Conservation (phyloP, 2,113 vertebrate genomes). For the Labeo rohita region DNA sequence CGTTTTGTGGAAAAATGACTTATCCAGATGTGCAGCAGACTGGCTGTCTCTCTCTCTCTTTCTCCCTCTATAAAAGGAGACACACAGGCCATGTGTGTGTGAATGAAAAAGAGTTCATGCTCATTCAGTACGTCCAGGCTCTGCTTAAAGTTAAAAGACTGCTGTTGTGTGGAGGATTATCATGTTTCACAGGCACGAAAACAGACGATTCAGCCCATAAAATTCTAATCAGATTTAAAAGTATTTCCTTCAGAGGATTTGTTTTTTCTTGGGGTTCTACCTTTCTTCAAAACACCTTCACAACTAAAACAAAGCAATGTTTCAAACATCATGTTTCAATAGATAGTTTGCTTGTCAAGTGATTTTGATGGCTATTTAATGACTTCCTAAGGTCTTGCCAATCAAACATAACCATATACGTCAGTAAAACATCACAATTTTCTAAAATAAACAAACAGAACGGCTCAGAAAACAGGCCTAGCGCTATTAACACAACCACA, state of each 20-base stretch:
- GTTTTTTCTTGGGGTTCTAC: background rate
- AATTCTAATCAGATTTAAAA: constrained; percentile 6
- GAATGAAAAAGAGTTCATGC: background rate
- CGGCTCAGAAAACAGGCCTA: background rate
- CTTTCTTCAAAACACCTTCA: constrained; percentile 1
- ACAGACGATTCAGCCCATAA: background rate
- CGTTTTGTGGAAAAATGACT: constrained; percentile 37
- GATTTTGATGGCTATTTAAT: background rate
- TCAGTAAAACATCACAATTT: background rate
- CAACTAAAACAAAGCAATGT: background rate
- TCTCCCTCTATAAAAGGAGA: constrained; percentile 31
- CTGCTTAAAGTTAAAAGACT: constrained; percentile 13
- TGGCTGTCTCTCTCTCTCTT: constrained; percentile 22
- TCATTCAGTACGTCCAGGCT: background rate
- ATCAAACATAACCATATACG: background rate
- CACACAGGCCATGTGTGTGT: background rate
- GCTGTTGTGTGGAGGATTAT: background rate
- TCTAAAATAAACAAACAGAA: background rate
- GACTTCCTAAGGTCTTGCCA: background rate
- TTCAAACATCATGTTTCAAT: no score
- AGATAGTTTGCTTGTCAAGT: background rate
- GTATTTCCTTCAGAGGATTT: constrained; percentile 4
- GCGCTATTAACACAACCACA: background rate
- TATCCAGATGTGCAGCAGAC: constrained; percentile 55
- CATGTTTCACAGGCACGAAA: constrained; percentile 27